Base-by-base conservation (phyloP, 2,797 vertebrate genomes). In the Xenentodon cancila region DNA sequence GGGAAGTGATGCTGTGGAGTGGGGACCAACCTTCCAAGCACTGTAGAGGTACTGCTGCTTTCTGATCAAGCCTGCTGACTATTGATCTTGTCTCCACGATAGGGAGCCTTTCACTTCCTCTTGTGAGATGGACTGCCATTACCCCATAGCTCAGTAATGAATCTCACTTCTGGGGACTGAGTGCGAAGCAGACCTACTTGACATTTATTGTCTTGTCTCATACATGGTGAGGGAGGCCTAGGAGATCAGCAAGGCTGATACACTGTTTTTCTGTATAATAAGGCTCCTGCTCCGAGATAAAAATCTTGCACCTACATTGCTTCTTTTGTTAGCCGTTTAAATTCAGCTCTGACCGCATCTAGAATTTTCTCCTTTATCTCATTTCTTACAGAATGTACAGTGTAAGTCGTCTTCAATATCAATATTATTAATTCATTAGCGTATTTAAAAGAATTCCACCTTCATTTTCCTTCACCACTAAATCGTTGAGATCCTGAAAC, bases 151-250 rank as follows among this genome's bases (percentile, higher is more conserved):
- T 73, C 61, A 56, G 86, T 90, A 92, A 92, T 93, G 90, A 92
- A 91, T 92, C 85, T 90, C 79, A 87, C 85, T 89, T 87, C 75
- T 79, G 78, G 75, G 79, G 78, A 81, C 80, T 19, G 83, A 80
- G 64, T 84, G 83, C 84, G 71, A 86, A 84, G 71, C 71, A 43
- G 78, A 78, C 79, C 79, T 80, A 80, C 87, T 91, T 93, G 92
- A 91, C 89, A 92, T 93, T 92, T 92, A 92, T 89, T 91, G 88
- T 90, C 88, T 80, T 81, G 87, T 82, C 83, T 90, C 87, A 90
- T 86, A 86, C 71, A 75, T 70, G 70, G 79, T 53, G 73, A 87
- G 80, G 79, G 75, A 87, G 73, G 75, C 81, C 80, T 74, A 64
- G 62, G 73, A 88, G 88, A 88, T 90, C 80, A 85, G 77, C 51